Percentiles rank a stretch among this genome's conserved stretches.
Evolutionary conservation across 2,888 invertebrate genomes (phyloP).

Genomic region (Drosophila hamatofila): DNA sequence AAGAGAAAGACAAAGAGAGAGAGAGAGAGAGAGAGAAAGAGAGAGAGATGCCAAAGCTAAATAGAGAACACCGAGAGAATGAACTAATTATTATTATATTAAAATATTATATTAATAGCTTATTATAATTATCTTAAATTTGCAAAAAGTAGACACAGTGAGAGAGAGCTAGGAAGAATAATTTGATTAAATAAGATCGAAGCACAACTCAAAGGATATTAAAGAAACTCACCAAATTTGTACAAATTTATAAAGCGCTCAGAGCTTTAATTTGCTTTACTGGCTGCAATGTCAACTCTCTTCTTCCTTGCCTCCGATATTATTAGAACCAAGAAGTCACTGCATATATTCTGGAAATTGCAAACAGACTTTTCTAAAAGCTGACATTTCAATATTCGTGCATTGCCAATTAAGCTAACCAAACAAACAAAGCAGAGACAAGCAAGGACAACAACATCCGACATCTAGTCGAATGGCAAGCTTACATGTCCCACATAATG

Average conservation of each 20-base stretch:
- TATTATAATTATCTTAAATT: too few species aligned
- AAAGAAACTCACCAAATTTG: too few species aligned
- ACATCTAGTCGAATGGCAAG: constrained; percentile 20
- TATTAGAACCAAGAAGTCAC: neutral
- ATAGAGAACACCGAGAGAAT: neutral
- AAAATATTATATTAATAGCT: too few species aligned
- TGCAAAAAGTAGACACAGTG: too few species aligned
- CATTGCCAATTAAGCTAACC: constrained; percentile 44
- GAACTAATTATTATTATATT: too few species aligned
- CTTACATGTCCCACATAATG: constrained; percentile 16
- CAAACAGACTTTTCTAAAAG: constrained; percentile 11
- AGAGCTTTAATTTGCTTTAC: neutral
- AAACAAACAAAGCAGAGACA: constrained; percentile 31
- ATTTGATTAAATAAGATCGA: too few species aligned
- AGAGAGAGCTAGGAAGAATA: too few species aligned
- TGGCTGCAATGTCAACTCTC: neutral
- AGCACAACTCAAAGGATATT: too few species aligned
- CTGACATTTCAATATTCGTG: constrained; percentile 24
- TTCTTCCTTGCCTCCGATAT: neutral
- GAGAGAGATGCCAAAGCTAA: neutral
- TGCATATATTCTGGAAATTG: neutral
- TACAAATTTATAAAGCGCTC: too few species aligned
- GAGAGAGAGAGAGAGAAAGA: neutral
- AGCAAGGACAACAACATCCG: constrained; percentile 32
- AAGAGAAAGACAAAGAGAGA: neutral